Evolutionary conservation across 1,140 invertebrate genomes (phyloP), one percentile per base, ranked within the genome.

Genomic region (Tetramorium simillimum): DNA sequence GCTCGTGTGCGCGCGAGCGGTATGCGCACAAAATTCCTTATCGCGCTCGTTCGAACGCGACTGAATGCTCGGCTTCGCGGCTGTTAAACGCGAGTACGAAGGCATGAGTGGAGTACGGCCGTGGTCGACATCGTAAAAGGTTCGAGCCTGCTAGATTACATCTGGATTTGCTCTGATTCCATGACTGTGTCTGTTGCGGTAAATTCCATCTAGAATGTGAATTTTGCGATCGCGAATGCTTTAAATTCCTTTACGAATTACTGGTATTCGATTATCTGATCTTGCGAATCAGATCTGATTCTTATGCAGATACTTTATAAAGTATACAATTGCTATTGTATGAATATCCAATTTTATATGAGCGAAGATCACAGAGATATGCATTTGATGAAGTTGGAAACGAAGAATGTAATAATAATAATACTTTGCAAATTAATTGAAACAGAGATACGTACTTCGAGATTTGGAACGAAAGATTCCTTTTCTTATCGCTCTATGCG

Each of bases 11-110:
- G 89, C 77, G 76, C 89, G 72, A 89, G 67, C 51, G 89, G 86
- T 56, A 87, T 88, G 88, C 18, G 53, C 86, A 58, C 24, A 56
- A 81, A 91, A 91, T 90, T 88, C 78, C 86, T 90, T 91, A 90
- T 89, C 84, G 86, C 78, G 86, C 62, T 89, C 53, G 58, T 78
- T 73, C 70, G 86, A 88, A 56, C 53, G 70, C 75, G 51, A 73
- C 69, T 69, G 49, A 49, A 88, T 76, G 86, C 86, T 89, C 82
- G 63, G 49, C 10, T 24, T 51, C 78, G 85, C 33, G 33, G 33
- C 70, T 67, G 87, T 87, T 92, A 77, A 90, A 53, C n/a, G 85
- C 90, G 85, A 89, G 87, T 75, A 49, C 75, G 9, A 67, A 21
- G 28, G 5, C 28, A 58, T 51, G 86, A 82, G 86, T 70, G 49